phyloP scores from a whole-genome alignment of 2,888 invertebrate genomes.

The Idaea biselata region DNA sequence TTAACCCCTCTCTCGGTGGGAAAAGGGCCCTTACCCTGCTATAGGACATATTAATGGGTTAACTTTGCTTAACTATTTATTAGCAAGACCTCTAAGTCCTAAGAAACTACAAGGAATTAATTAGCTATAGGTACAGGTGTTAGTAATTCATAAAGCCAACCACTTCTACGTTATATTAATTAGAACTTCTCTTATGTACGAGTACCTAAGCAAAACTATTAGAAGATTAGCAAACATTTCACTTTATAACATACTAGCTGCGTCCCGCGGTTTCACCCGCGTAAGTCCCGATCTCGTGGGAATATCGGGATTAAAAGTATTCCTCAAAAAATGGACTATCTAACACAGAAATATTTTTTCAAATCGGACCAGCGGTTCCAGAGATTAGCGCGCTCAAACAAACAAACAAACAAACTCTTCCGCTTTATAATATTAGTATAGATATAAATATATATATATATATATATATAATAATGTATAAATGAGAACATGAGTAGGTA shows the following conservation, averaged over 20 bases:
- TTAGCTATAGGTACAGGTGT: background rate
- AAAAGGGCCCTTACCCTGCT: background rate
- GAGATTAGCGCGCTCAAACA: no score
- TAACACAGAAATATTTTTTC: no score
- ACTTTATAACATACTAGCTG: background rate
- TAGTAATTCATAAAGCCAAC: background rate
- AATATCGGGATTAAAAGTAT: no score
- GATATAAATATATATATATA: no score
- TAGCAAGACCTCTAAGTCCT: background rate
- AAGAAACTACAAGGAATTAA: background rate
- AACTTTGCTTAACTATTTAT: background rate
- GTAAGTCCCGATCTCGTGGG: no score
- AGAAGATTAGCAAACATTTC: background rate
- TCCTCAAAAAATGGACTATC: no score
- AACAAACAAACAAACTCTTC: no score
- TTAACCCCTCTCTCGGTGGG: background rate
- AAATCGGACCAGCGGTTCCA: no score
- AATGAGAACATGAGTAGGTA: background rate
- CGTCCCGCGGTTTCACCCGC: no score
- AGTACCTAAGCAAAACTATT: slow-evolving; percentile 1
- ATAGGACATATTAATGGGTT: background rate
- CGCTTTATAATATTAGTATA: no score
- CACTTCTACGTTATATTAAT: background rate
- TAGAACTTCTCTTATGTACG: background rate
- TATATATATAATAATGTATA: no score